Evolutionary conservation across 2,113 vertebrate genomes (phyloP).

Genomic region (Rhinopithecus roxellana): DNA sequence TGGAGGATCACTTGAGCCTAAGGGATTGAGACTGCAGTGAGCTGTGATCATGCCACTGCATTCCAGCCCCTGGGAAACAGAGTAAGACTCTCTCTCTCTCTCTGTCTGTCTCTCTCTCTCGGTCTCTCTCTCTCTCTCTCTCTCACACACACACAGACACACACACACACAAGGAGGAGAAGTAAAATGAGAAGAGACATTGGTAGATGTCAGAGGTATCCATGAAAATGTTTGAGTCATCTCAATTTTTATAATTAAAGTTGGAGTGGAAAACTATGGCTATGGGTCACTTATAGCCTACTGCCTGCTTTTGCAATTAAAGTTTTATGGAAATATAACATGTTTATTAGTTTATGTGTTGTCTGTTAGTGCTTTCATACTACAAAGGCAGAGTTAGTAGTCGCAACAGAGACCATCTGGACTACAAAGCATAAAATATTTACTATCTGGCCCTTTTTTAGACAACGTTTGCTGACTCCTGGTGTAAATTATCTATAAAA

Average conservation of each 20-base stretch:
- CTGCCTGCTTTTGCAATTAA: background rate
- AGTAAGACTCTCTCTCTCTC: too few species aligned
- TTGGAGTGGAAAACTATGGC: background rate
- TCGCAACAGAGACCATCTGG: background rate
- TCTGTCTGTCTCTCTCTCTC: too few species aligned
- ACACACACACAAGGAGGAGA: background rate
- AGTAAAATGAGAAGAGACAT: background rate
- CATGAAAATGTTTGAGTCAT: background rate
- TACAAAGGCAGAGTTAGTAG: background rate
- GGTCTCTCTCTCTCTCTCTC: too few species aligned
- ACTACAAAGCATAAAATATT: conserved; percentile 1
- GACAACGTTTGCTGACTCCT: background rate
- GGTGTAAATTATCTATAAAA: background rate
- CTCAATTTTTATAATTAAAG: background rate
- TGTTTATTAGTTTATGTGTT: background rate
- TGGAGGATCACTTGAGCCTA: too few species aligned
- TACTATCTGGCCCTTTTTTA: background rate
- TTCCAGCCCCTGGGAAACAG: too few species aligned
- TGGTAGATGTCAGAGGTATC: background rate
- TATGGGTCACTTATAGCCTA: background rate
- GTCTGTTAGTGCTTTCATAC: background rate
- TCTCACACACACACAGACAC: too few species aligned
- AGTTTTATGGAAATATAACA: background rate
- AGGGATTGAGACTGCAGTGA: too few species aligned
- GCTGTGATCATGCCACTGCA: too few species aligned